Evolutionary conservation across 92 coral and sea anemone genomes (phyloP).

Genomic region (Meandrina meandrites): DNA sequence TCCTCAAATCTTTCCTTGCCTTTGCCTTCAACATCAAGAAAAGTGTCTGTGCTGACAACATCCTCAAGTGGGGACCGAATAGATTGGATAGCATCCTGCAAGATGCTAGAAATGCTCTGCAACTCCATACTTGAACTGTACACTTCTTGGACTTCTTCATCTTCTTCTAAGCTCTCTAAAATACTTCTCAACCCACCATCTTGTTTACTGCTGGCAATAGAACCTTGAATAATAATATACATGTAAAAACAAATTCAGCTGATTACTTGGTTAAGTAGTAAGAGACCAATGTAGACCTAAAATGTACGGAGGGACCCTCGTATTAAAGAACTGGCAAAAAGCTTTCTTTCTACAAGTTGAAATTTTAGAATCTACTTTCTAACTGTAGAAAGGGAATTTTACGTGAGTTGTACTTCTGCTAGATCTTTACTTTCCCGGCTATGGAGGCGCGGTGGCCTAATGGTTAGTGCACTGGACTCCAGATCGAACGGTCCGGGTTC

Average conservation of each 20-base stretch:
- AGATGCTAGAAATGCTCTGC: constrained; percentile 82
- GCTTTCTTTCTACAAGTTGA: no score
- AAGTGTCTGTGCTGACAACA: constrained; percentile 67
- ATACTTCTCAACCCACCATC: constrained; percentile 63
- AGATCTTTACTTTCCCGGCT: no score
- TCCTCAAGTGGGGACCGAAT: constrained; percentile 75
- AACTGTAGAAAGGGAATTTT: no score
- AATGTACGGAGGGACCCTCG: no score
- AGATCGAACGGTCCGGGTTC: no score
- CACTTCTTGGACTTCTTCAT: constrained; percentile 76
- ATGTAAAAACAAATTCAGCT: not conserved
- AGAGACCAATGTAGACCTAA: no score
- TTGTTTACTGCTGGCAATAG: constrained; percentile 46
- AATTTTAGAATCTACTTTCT: no score
- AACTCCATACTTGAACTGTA: constrained; percentile 49
- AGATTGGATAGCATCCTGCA: constrained; percentile 54
- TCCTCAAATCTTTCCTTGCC: constrained; percentile 86
- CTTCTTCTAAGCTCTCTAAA: constrained; percentile 66
- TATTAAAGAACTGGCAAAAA: no score
- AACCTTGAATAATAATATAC: constrained; percentile 38
- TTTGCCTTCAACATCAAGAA: constrained; percentile 86
- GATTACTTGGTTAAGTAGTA: not conserved
- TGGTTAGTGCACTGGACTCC: no score
- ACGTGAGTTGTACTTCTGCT: no score
- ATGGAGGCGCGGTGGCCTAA: no score